Conservation (phyloP, 2,888 invertebrate genomes). For the Leptinotarsa peninsularis region DNA sequence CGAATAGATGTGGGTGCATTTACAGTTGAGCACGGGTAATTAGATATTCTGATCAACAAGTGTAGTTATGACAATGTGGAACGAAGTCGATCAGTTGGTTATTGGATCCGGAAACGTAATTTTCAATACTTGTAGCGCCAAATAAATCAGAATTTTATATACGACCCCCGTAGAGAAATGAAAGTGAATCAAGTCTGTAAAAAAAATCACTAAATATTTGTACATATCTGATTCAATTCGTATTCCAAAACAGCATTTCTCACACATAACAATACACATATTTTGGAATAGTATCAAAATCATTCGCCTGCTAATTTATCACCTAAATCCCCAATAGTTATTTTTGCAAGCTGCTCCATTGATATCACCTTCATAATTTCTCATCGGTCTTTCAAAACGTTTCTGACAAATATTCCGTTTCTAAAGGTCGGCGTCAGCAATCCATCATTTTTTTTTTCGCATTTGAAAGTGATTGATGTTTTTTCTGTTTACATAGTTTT, state of each 20-base stretch:
- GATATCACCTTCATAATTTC: background rate
- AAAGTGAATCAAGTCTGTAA: no score
- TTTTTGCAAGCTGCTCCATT: no score
- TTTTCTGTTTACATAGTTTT: conserved; percentile 6
- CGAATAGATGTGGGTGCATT: conserved; percentile 17
- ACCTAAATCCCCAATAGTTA: no score
- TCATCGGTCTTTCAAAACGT: background rate
- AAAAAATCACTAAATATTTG: no score
- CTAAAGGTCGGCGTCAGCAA: background rate
- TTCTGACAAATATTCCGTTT: background rate
- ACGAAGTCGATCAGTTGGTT: conserved; percentile 6
- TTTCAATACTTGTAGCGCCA: background rate
- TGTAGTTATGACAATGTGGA: conserved; percentile 9
- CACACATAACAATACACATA: no score
- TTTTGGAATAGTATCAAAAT: no score
- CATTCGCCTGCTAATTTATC: no score
- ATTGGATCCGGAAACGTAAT: background rate
- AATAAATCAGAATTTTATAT: no score
- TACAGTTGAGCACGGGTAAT: conserved; percentile 15
- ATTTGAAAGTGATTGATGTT: conserved; percentile 1
- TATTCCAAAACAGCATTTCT: no score
- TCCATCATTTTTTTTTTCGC: conserved; percentile 5
- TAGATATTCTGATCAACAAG: conserved; percentile 24
- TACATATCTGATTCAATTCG: no score
- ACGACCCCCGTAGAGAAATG: no score